Evolutionary conservation across 2,113 vertebrate genomes (phyloP).

Genomic region (Pomatostomus ruficeps): DNA sequence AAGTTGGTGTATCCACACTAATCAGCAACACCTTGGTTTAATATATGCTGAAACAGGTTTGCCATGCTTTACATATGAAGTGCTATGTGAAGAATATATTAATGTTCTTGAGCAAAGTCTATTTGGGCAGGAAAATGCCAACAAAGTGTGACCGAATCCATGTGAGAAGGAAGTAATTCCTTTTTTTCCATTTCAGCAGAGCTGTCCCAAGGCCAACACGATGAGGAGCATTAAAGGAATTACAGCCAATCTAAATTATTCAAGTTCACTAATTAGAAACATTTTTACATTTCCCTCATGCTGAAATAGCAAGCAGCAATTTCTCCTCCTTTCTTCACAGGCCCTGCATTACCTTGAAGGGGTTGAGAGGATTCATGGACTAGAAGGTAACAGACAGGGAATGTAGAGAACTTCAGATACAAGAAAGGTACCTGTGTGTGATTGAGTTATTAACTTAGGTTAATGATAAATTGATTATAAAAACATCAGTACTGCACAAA

Average conservation of each 20-base stretch:
- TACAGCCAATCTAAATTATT: not conserved
- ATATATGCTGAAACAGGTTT: not conserved
- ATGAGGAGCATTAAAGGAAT: not conserved
- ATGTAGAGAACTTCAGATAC: not conserved
- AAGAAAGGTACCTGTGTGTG: not conserved
- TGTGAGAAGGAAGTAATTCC: not conserved
- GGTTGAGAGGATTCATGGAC: not conserved
- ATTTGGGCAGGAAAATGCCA: not conserved
- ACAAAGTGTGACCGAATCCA: accelerated
- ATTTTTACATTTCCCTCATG: not conserved
- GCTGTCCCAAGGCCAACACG: not conserved
- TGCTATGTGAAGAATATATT: not conserved
- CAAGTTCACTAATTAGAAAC: not conserved
- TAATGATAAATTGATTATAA: no score
- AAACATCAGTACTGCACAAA: not conserved
- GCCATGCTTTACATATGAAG: not conserved
- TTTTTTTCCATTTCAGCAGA: not conserved
- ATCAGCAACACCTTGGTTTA: not conserved
- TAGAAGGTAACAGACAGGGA: not conserved
- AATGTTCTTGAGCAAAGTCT: not conserved
- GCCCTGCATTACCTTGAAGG: not conserved
- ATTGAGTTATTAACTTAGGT: not conserved
- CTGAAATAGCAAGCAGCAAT: not conserved
- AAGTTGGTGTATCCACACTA: not conserved
- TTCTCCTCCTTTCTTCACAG: not conserved